Base-by-base conservation (phyloP, 2,888 invertebrate genomes). In the Gymnoscelis rufifasciata region DNA sequence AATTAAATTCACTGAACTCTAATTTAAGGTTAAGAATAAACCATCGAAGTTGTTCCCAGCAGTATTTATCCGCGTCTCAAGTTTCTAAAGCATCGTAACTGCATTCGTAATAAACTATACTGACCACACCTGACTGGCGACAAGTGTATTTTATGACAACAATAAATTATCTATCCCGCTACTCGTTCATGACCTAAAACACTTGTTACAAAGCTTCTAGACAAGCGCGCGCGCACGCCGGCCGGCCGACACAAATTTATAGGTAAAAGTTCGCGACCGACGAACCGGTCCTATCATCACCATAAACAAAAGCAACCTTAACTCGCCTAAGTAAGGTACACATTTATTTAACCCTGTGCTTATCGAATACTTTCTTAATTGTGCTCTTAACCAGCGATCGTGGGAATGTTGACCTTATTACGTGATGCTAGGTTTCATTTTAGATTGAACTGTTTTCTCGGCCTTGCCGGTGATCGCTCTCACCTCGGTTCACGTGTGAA, bases 181-280 rank as follows among this genome's bases (percentile, higher is more conserved):
- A 31, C 52, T 51, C 56, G 60, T 66, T 64, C 59, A 58, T 71
- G 60, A 63, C 68, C 63, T 77, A 56, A 57, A 64, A 60, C 70
- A 60, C 62, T 62, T 60, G 55, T 60, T 58, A 65, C 62, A 64
- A 61, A 70, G 74, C 75, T 79, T 73, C 81, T 83, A 83, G 78
- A 80, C 76, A 67, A 67, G 66, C 73, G 69, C 66, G 71, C 68
- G 56, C 69, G 77, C 72, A 71, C 73, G 75, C 76, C 76, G 68
- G 70, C 77, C 70, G 73, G 76, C 78, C 83, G 83, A 83, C 86
- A 86, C 83, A 82, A 88, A 88, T 88, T 88, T 88, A 88, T 88
- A 88, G 87, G 88, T 86, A 87, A 88, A 87, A 88, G 88, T 88
- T 88, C 88, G 88, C 87, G 86, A 84, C 84, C 83, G 76, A 54